phyloP scores from a whole-genome alignment of 2,113 vertebrate species.

The Agelaius phoeniceus region DNA sequence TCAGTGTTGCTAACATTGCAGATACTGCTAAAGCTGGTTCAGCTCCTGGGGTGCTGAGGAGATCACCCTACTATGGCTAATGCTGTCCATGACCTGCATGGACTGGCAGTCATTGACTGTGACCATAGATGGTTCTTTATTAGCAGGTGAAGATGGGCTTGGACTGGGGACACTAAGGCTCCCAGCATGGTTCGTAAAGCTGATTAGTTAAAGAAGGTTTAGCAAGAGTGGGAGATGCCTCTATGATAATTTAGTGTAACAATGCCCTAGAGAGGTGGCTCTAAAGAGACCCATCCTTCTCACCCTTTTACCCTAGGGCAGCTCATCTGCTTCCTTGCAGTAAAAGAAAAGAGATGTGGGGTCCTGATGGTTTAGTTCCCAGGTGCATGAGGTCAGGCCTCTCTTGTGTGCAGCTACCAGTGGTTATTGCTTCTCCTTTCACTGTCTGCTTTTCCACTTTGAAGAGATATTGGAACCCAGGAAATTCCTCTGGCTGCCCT shows the following conservation, averaged over 20 bases:
- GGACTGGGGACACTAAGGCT: neutral
- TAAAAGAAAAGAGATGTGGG: neutral
- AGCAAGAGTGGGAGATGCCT: neutral
- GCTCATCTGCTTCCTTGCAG: neutral
- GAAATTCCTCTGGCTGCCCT: no score
- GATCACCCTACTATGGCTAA: neutral
- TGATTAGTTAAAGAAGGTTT: neutral
- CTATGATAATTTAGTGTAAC: neutral
- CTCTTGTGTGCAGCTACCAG: neutral
- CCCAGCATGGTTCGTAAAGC: neutral
- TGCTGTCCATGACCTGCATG: neutral
- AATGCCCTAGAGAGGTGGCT: neutral
- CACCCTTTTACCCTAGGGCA: neutral
- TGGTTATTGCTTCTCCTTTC: neutral
- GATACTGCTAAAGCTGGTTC: neutral
- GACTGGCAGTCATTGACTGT: neutral
- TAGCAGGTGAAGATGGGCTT: neutral
- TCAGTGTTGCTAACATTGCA: fast-evolving
- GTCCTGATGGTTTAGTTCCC: neutral
- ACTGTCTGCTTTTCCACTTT: neutral
- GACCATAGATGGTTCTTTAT: neutral
- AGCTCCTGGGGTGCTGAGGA: neutral
- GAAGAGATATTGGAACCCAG: neutral
- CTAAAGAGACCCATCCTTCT: neutral
- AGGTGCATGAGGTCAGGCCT: neutral